Base-by-base conservation (phyloP, 2,888 invertebrate genomes). In the Parascotia fuliginaria region DNA sequence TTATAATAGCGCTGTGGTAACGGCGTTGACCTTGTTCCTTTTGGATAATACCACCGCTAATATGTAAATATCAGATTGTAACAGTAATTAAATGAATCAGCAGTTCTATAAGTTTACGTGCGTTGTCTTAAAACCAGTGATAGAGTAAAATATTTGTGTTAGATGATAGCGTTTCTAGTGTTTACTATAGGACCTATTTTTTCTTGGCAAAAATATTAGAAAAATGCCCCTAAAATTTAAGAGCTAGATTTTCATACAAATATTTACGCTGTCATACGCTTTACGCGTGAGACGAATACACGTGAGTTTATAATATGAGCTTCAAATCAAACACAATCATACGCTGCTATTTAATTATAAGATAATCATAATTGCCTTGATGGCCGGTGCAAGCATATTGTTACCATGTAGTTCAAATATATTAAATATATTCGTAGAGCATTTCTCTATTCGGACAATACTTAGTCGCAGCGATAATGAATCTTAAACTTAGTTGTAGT, bases 401-500 rank as follows among this genome's bases (percentile, higher is more conserved):
- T 79, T 77, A 77, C 73, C 75, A 75, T 55, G 60, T 73, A 77
- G 70, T 62, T 56, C 45, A 70, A 63, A 54, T 40, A 41, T 69
- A 63, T 55, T 40, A 41, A 62, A 42, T 71, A 44, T n/a, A 67
- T 56, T 59, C 55, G 39, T 75, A 79, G 71, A 59, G 60, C 58
- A 76, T 79, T 75, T 73, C 71, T 75, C 68, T 52, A 48, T 55
- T 72, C 73, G 65, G 81, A 86, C 79, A 83, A 81, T 86, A 85
- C 65, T 55, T 60, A 63, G 59, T 65, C 60, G 73, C 70, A 73
- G 75, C 77, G 77, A 77, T 79, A 71, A 75, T 73, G 84, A 86
- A 89, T 87, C 85, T 88, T 79, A 68, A 70, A 68, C 51, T 70
- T 85, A 87, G 81, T 31, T 59, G 67, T 87, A 86, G 87, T 84